A percentile compares a stretch with the other conserved stretches of the same genome.
Conservation (phyloP, 2,113 vertebrate species). For the Hippolais icterina region DNA sequence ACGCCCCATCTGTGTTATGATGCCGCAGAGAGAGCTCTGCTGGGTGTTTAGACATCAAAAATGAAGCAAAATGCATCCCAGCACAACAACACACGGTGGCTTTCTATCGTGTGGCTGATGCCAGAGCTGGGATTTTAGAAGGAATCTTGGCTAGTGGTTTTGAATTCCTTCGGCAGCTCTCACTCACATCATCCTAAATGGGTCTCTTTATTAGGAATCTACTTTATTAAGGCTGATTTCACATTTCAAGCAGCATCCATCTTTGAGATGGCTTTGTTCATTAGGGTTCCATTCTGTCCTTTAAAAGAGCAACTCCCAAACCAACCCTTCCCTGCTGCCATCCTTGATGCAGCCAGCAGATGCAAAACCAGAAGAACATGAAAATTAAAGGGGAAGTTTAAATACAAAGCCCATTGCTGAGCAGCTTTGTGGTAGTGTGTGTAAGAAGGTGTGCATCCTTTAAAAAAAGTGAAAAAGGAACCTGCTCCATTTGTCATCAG, state of each 20-base stretch:
- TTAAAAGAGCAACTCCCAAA: not conserved
- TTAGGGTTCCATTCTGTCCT: not conserved
- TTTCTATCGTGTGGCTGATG: not conserved
- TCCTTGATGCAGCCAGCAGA: not conserved
- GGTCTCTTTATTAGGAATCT: not conserved
- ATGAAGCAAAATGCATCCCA: not conserved
- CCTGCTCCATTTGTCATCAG: not conserved
- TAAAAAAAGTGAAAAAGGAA: not conserved
- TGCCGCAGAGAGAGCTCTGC: not conserved
- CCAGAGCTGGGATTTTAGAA: not conserved
- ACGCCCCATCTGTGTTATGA: not conserved
- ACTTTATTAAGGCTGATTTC: not conserved
- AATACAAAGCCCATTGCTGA: not conserved
- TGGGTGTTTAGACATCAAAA: not conserved
- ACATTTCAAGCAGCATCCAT: not conserved
- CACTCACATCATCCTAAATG: not conserved
- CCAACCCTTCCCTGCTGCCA: not conserved
- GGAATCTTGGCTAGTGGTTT: not conserved
- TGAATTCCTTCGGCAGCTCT: not conserved
- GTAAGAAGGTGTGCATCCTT: not conserved
- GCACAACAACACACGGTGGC: fast-evolving
- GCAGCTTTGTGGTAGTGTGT: not conserved
- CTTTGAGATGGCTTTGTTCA: not conserved
- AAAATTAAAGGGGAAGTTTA: not conserved
- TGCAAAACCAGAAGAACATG: not conserved